Evolutionary conservation across 2,888 invertebrate genomes (phyloP).

Genomic region (Balanococcus diminutus): DNA sequence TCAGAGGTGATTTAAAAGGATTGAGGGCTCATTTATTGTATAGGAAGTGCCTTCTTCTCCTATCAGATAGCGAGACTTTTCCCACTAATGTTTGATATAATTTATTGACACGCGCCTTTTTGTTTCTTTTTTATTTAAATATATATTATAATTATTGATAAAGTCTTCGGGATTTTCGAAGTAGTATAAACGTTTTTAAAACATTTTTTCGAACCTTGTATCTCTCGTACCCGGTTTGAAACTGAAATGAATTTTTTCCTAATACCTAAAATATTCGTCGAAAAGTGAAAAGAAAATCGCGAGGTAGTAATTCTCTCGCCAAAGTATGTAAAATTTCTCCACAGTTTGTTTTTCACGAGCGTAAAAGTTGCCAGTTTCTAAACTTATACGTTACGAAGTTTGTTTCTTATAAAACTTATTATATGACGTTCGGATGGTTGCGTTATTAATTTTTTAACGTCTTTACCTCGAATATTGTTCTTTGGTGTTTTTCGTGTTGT

Average conservation of each 20-base stretch:
- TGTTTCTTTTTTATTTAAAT: not conserved
- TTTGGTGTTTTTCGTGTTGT: not conserved
- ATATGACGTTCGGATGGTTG: not conserved
- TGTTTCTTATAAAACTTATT: not conserved
- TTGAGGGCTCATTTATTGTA: slow-evolving; percentile 14
- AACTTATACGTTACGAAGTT: not conserved
- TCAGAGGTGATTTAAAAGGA: slow-evolving; percentile 11
- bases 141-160: not conserved
- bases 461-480: not conserved
- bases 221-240: not conserved
- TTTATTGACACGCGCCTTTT: not conserved
- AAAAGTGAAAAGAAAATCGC: not conserved
- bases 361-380: not conserved
- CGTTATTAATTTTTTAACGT: slow-evolving; percentile 10
- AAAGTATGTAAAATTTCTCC: not conserved
- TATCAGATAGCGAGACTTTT: not conserved
- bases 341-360: not conserved
- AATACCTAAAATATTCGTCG: not conserved
- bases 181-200: not conserved
- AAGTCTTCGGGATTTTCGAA: not conserved
- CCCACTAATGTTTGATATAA: not conserved
- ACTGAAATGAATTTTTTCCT: not conserved
- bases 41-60: not conserved
- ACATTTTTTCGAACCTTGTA: not conserved
- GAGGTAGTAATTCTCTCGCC: not conserved